Evolutionary conservation across 2,888 invertebrate genomes (phyloP).

Genomic region (Meandrusa payeni): DNA sequence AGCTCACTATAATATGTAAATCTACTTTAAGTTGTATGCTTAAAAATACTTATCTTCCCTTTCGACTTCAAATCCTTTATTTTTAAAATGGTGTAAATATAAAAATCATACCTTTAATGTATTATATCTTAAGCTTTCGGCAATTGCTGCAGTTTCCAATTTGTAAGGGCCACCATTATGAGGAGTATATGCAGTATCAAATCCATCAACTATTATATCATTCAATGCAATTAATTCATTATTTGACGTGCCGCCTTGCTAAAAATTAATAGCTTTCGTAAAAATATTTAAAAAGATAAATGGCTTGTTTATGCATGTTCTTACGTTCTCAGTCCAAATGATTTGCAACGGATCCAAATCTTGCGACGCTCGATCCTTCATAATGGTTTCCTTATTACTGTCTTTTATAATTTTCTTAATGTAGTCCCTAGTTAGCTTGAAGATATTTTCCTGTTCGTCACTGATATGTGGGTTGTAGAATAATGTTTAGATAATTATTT

Average conservation of each 20-base stretch:
- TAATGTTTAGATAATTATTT: no score
- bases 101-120: constrained; percentile 41
- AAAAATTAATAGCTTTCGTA: constrained; percentile 1
- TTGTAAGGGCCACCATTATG: constrained; percentile 53
- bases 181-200: constrained; percentile 52
- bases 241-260: not conserved
- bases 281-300: constrained; percentile 4
- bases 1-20: no score
- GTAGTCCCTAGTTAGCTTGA: constrained; percentile 32
- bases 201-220: constrained; percentile 43
- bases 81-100: not conserved
- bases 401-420: constrained; percentile 33
- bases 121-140: constrained; percentile 48
- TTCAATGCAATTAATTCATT: constrained; percentile 2
- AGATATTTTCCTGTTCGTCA: constrained; percentile 38
- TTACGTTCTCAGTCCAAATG: constrained; percentile 40
- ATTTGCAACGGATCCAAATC: constrained; percentile 34
- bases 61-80: no score
- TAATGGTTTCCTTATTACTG: constrained; percentile 37
- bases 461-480: no score
- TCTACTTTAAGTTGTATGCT: no score
- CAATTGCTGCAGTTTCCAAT: constrained; percentile 31
- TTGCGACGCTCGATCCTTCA: constrained; percentile 33
- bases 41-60: no score
- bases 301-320: constrained; percentile 1